Percentiles rank a stretch among this genome's conserved stretches.
Evolutionary conservation across 2,113 vertebrate genomes (phyloP).

Genomic region (Ailurus styani): DNA sequence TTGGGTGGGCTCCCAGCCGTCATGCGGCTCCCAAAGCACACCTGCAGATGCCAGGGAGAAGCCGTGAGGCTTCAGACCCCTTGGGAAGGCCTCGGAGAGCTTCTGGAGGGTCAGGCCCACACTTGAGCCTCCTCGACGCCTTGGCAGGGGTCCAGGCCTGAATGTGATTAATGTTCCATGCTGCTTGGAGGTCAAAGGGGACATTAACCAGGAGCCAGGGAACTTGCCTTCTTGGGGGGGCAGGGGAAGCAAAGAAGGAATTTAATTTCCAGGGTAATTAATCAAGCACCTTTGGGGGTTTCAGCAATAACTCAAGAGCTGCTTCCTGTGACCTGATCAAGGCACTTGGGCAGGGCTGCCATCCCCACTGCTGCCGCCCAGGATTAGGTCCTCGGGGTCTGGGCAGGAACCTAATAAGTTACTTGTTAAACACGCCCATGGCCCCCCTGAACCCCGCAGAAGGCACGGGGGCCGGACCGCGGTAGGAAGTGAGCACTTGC

Average conservation of each 20-base stretch:
- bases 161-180: neutral
- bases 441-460: neutral
- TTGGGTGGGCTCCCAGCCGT: neutral
- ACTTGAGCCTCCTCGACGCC: neutral
- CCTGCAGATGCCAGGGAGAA: accelerated
- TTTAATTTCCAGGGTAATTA: neutral
- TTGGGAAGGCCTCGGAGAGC: neutral
- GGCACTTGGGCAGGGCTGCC: accelerated
- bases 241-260: neutral
- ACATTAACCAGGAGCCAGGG: neutral
- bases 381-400: neutral
- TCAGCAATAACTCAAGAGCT: neutral
- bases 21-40: accelerated
- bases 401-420: neutral
- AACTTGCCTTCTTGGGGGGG: neutral
- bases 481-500: no score
- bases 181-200: neutral
- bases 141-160: neutral
- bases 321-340: neutral
- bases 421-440: neutral
- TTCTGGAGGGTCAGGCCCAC: neutral
- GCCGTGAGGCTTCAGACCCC: neutral
- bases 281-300: neutral
- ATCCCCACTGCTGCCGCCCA: neutral
- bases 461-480: accelerated